These are phyloP conservation scores for Agelastica alni DNA, from an alignment of 2,888 invertebrate genomes.

Conservation along the genomic window DNA sequence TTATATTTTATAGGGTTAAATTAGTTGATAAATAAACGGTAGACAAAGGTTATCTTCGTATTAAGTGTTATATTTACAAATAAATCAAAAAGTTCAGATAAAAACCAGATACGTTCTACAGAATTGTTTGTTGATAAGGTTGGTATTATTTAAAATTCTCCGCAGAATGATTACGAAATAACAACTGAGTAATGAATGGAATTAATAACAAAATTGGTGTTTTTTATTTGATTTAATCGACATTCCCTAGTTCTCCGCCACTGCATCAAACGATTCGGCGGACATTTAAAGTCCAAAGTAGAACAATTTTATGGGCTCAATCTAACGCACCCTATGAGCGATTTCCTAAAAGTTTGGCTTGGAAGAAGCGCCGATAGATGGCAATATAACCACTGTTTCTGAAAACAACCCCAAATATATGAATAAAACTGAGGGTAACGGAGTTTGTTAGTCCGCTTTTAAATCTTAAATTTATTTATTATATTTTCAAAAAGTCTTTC, in stretches of 20 bases:
- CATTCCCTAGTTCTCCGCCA: no score
- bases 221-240: neutral
- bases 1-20: neutral
- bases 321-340: conserved; percentile 23
- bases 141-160: neutral
- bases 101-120: neutral
- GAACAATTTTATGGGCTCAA: conserved; percentile 8
- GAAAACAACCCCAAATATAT: conserved; percentile 10
- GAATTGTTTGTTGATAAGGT: neutral
- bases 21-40: neutral
- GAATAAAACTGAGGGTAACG: neutral
- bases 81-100: neutral
- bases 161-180: neutral
- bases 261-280: no score
- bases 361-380: conserved; percentile 13
- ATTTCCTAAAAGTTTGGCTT: conserved; percentile 12
- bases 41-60: conserved; percentile 4
- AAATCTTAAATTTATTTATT: no score
- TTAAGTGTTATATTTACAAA: conserved; percentile 3
- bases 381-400: conserved; percentile 6
- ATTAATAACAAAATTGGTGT: no score
- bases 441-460: neutral
- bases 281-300: conserved; percentile 13
- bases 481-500: no score
- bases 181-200: no score